These are phyloP conservation scores for Microtus ochrogaster DNA, from an alignment of 2,113 vertebrate species.

Conservation along the genomic window DNA sequence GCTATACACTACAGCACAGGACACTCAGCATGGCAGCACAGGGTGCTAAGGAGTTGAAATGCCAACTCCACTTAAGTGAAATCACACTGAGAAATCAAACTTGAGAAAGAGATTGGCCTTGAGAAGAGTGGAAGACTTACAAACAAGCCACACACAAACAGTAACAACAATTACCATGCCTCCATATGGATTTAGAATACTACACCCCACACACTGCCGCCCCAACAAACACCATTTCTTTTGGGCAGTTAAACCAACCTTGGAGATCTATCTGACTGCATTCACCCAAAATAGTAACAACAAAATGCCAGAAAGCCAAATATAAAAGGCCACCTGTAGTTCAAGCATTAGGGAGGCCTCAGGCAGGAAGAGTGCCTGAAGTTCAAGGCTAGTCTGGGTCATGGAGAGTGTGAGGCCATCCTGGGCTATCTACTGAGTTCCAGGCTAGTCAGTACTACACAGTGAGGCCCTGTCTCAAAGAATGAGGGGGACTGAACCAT, in stretches of 20 bases:
- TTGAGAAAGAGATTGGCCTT: not conserved
- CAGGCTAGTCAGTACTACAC: not conserved
- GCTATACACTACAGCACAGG: not conserved
- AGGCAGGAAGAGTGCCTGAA: not conserved
- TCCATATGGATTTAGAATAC: not conserved
- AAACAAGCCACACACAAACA: not conserved
- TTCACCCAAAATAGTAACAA: not conserved
- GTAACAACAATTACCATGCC: not conserved
- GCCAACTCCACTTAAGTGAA: not conserved
- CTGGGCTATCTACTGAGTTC: not conserved
- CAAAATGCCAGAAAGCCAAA: not conserved
- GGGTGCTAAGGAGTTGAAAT: not conserved
- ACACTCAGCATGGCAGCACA: too few species aligned
- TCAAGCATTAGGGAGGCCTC: not conserved
- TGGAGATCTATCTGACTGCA: not conserved
- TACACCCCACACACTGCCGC: not conserved
- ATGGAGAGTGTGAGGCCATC: not conserved
- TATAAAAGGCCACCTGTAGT: not conserved
- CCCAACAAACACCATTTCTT: not conserved
- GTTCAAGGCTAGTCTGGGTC: not conserved
- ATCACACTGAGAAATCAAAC: not conserved
- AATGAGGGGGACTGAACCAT: not conserved
- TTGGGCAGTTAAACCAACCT: not conserved
- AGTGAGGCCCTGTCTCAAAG: not conserved
- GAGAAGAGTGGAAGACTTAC: not conserved